Evolutionary conservation across 2,113 vertebrate genomes (phyloP), one percentile per base, ranked within the genome.

Genomic region (Gasterosteus aculeatus): DNA sequence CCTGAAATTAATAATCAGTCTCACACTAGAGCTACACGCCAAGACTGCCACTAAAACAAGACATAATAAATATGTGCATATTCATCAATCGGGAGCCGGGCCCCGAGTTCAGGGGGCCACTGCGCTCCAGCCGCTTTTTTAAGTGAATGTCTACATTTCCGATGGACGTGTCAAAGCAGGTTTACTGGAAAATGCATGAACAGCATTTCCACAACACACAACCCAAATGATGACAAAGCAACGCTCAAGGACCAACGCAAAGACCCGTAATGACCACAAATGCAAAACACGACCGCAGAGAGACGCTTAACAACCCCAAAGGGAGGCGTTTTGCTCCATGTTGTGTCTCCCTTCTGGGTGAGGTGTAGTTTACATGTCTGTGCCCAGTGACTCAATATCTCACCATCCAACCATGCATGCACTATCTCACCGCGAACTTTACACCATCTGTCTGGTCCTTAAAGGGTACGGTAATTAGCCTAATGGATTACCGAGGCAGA

Each of bases 1-100:
- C 7, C 33, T n/a, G 39, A n/a, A 72, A 89, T 87, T 83, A 80
- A 84, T 77, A 85, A 80, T 71, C 59, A 77, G 82, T 75, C 84
- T 75, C 61, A 69, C 22, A 47, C 19, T 74, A 7, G 29, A 77
- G 58, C 56, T 77, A 53, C 38, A 38, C 53, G 60, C 63, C 72
- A 49, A 73, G 46, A 88, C 58, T 78, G 73, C 73, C 35, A 65
- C 75, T 76, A 46, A 77, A 81, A 72, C 11, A 60, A 44, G 59
- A 71, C 47, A 42, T 69, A 77, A 77, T 78, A 86, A 81, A 77
- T 81, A 53, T 41, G 16, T 62, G 58, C 57, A 54, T 60, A 65
- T 78, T 70, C 54, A 82, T 78, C 53, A 72, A 64, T 80, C 51
- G 60, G 12, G 44, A 44, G 49, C 12, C 5, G 22, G 9, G 7